Percentiles rank a stretch among this genome's conserved stretches.
These are phyloP conservation scores for Amblyornis subalaris DNA, from an alignment of 2,113 vertebrate species.

Conservation along the genomic window DNA sequence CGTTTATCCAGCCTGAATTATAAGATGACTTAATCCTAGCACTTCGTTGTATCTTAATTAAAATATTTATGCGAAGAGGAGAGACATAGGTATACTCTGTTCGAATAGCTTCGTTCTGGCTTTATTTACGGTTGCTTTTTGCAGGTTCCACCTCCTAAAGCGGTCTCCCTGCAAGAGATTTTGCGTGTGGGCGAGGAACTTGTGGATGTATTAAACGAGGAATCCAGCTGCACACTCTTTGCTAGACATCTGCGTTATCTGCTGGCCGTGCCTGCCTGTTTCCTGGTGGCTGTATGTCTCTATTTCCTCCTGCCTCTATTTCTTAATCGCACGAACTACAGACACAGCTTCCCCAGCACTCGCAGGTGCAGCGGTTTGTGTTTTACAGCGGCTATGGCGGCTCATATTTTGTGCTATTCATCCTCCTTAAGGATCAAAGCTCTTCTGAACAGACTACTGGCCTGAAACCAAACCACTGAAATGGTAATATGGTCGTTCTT, in stretches of 20 bases:
- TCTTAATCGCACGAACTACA: not conserved
- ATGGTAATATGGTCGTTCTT: conserved; percentile 77
- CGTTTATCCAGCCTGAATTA: not conserved
- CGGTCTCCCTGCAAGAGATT: not conserved
- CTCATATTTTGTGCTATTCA: conserved; percentile 51
- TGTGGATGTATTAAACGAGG: not conserved
- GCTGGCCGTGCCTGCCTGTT: not conserved
- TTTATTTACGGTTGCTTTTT: not conserved
- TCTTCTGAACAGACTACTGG: conserved; percentile 64
- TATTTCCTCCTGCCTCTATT: not conserved
- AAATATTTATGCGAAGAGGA: not conserved
- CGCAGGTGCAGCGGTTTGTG: not conserved
- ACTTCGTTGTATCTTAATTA: not conserved
- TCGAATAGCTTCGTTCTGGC: not conserved
- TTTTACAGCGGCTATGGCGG: not conserved
- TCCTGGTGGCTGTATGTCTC: not conserved
- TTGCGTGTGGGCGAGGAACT: not conserved
- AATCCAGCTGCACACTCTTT: not conserved
- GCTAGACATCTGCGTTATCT: not conserved
- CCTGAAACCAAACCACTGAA: conserved; percentile 74
- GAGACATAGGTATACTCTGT: not conserved
- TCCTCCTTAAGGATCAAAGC: conserved; percentile 38
- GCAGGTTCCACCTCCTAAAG: not conserved
- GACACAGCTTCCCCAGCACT: not conserved
- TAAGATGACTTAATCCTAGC: not conserved